Evolutionary conservation across 2,888 invertebrate species (phyloP), one percentile per base, ranked within the genome.

Genomic region (Halictus quadricinctus): DNA sequence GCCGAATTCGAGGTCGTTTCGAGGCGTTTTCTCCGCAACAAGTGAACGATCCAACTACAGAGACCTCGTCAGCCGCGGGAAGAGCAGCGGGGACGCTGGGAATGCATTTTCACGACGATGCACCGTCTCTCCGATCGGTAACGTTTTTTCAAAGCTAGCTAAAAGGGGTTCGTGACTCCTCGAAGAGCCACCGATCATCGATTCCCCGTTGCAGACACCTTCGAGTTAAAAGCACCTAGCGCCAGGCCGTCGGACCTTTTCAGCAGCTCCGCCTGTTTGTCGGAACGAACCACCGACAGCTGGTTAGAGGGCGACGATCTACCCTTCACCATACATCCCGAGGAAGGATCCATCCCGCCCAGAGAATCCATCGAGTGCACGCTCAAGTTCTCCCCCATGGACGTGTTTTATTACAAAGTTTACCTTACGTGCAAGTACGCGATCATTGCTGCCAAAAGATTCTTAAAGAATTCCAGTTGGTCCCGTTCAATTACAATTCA

Each of bases 341-440:
- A 91, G 18, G 94, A 91, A 75, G 95, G 94, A 18, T 95, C 95
- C 78, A 92, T 96, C 15, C 91, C 93, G 5, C 95, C 96, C 0
- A 93, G 93, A 2, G 92, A 95, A 90, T 94, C 85, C 29, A 87
- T 93, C 80, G 90, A 91, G 15, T 96, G 96, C 87, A 95, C 90
- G 76, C 94, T 96, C 0, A 95, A 94, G 5, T 97, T 97, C 93
- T 93, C 95, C 4, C 96, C 97, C 0, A 91, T 95, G 36, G 95
- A 96, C 78, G 95, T 96, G 25, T 95, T 95, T 86, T 93, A 95
- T 74, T 96, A 96, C 86, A 87, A 93, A 93, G 96, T 96, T 79
- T 95, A 95, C 88, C 94, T 96, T 64, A 95, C 94, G 86, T 96
- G 96, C 60, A 95, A 95, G 94, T 94, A 89, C 58, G 87, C 60